Evolutionary conservation across 2,113 vertebrate species (phyloP).

Genomic region (Eretmochelys imbricata): DNA sequence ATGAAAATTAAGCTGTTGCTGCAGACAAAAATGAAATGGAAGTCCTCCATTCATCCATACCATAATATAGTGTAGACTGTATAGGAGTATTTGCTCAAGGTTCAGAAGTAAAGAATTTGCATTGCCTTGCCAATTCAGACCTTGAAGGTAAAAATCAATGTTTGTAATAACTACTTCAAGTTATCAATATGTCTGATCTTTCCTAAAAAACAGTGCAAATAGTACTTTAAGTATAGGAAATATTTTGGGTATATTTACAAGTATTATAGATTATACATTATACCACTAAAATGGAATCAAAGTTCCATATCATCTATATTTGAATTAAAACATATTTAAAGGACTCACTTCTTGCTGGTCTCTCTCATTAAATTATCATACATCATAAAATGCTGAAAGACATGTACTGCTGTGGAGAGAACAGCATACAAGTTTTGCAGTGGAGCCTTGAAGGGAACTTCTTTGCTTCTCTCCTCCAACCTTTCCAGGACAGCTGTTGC

Average conservation of each 20-base stretch:
- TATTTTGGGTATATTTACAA: background rate
- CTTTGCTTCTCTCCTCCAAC: slow-evolving; percentile 85
- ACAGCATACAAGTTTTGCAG: slow-evolving; percentile 81
- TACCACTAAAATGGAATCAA: slow-evolving; percentile 2
- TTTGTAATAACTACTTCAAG: background rate
- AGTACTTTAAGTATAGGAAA: background rate
- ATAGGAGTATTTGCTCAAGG: background rate
- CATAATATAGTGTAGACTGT: background rate
- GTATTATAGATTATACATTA: background rate
- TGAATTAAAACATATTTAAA: slow-evolving; percentile 20
- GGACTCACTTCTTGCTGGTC: slow-evolving; percentile 83
- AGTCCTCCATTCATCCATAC: background rate
- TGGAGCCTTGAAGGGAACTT: slow-evolving; percentile 85
- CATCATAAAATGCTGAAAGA: slow-evolving; percentile 82
- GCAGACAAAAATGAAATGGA: background rate
- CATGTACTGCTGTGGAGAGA: slow-evolving; percentile 84
- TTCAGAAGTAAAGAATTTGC: slow-evolving; percentile 16
- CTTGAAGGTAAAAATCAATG: slow-evolving; percentile 11
- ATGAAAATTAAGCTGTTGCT: background rate
- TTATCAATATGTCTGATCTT: background rate
- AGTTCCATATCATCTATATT: background rate
- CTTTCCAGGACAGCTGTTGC: slow-evolving; percentile 84
- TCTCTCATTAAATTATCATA: slow-evolving; percentile 86
- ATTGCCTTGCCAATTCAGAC: background rate
- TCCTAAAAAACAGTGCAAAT: background rate